Conservation (phyloP, 1,140 invertebrate genomes). For the Dendroctonus ponderosae region DNA sequence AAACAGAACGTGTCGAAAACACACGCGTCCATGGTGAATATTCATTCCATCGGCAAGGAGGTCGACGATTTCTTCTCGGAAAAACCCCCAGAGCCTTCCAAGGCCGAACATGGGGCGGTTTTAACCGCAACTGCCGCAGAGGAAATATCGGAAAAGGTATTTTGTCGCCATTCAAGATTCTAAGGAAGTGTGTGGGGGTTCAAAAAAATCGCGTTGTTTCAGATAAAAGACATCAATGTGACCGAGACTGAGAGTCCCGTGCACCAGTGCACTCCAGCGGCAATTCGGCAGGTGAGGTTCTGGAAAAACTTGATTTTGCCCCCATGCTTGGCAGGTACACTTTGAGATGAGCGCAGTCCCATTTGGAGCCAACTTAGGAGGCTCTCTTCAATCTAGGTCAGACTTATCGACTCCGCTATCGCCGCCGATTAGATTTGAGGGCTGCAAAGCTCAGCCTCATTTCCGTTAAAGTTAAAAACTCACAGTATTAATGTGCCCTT, state of each 20-base stretch:
- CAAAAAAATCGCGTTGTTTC: background rate
- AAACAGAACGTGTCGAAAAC: background rate
- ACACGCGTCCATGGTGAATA: background rate
- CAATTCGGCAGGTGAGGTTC: slow-evolving; percentile 26
- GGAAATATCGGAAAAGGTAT: background rate
- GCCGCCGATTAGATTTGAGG: background rate
- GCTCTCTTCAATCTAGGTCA: background rate
- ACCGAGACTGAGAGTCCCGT: background rate
- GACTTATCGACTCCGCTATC: background rate
- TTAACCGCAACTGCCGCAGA: background rate
- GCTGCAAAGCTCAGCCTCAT: background rate
- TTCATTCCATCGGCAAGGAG: background rate
- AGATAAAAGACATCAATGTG: background rate
- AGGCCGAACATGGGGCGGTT: background rate
- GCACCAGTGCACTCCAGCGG: slow-evolving; percentile 20
- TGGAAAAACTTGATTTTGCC: background rate
- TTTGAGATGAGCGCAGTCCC: background rate
- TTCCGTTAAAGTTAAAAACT: background rate
- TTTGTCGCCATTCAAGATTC: background rate
- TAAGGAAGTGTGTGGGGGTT: background rate
- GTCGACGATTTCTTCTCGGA: background rate
- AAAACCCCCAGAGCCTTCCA: background rate
- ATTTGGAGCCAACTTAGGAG: background rate
- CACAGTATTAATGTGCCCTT: slow-evolving; percentile 7
- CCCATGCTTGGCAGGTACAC: background rate